Evolutionary conservation across 1,140 invertebrate genomes (phyloP).

Genomic region (Drosophila ambigua): DNA sequence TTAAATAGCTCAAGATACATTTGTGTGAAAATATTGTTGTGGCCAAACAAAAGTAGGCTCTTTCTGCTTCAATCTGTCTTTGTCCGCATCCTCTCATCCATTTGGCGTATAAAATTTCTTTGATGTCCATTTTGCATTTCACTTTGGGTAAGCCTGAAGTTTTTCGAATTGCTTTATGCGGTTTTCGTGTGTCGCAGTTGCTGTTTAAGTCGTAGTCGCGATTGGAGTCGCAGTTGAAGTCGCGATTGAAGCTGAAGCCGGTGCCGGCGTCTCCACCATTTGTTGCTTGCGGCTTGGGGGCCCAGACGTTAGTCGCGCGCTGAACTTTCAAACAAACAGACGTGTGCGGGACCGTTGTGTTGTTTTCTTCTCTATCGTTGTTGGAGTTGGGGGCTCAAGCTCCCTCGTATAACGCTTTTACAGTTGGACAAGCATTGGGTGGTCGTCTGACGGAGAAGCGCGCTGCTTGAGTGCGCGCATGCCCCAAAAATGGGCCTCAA

Average conservation of each 20-base stretch:
- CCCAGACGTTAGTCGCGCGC: conserved; percentile 56
- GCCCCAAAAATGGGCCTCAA: conserved; percentile 74
- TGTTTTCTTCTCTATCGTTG: neutral
- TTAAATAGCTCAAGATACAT: too few species aligned
- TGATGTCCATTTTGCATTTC: conserved; percentile 44
- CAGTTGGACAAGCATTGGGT: conserved; percentile 52
- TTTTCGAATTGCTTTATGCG: conserved; percentile 5
- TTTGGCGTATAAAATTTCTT: neutral
- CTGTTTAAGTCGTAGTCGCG: neutral
- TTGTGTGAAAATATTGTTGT: too few species aligned
- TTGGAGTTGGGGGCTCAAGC: neutral
- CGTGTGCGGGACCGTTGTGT: conserved; percentile 40
- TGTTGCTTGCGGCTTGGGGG: conserved; percentile 26
- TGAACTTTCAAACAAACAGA: conserved; percentile 67
- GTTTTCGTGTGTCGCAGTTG: conserved; percentile 10
- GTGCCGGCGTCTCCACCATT: conserved; percentile 29
- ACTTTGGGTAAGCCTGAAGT: conserved; percentile 52
- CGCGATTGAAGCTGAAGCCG: conserved; percentile 21
- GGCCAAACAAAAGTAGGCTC: too few species aligned
- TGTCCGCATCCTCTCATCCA: too few species aligned
- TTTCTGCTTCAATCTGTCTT: too few species aligned
- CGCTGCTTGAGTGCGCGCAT: conserved; percentile 50
- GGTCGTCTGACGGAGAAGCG: conserved; percentile 9
- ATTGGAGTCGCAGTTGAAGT: conserved; percentile 8
- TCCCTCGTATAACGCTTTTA: conserved; percentile 49